Conservation (phyloP, 2,888 invertebrate genomes). For the Platypus cylindrus region DNA sequence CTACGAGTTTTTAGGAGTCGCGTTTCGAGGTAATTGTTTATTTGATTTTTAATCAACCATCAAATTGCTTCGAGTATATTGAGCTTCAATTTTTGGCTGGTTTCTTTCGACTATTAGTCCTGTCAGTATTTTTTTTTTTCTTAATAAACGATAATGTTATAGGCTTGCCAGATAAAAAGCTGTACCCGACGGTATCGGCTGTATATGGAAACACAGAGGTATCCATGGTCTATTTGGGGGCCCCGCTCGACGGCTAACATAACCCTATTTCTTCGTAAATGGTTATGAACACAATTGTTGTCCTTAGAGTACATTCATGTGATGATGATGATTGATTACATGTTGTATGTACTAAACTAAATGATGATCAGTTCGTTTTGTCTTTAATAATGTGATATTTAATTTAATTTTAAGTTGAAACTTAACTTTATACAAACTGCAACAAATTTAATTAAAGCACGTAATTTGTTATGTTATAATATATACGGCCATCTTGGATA, state of each 20-base stretch:
- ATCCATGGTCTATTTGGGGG: slow-evolving; percentile 95
- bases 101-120: too few relatives aligned
- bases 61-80: too few relatives aligned
- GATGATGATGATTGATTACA: too few relatives aligned
- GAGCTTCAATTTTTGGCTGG: too few relatives aligned
- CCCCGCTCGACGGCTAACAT: slow-evolving; percentile 87
- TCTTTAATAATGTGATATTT: slow-evolving; percentile 35
- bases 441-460: too few relatives aligned
- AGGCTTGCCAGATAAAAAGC: slow-evolving; percentile 84
- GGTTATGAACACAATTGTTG: too few relatives aligned
- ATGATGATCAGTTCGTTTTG: slow-evolving; percentile 35
- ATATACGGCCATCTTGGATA: too few relatives aligned
- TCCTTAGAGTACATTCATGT: too few relatives aligned
- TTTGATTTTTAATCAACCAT: too few relatives aligned
- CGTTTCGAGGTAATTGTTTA: slow-evolving; percentile 66
- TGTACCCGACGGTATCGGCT: slow-evolving; percentile 93
- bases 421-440: too few relatives aligned
- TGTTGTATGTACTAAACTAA: too few relatives aligned
- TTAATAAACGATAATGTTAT: slow-evolving; percentile 21
- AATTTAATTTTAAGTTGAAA: slow-evolving; percentile 6
- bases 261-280: slow-evolving; percentile 11
- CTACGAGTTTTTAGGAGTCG: slow-evolving; percentile 96
- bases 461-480: too few relatives aligned
- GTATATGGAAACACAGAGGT: slow-evolving; percentile 99
- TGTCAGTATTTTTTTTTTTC: not conserved